These are phyloP conservation scores for Ormyrus pomaceus DNA, from an alignment of 2,888 invertebrate species.

Conservation along the genomic window DNA sequence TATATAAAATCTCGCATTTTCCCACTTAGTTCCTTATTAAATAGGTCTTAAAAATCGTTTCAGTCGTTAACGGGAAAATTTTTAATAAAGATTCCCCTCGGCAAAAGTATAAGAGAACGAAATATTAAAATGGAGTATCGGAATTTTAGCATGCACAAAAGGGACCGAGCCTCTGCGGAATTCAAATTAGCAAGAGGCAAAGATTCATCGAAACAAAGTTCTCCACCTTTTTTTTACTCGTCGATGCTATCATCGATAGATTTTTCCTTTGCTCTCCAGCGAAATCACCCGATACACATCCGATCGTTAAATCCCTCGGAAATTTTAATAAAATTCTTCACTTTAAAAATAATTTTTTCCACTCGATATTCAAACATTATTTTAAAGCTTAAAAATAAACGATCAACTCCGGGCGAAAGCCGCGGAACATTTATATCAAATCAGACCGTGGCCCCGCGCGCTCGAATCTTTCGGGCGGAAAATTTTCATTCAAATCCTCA, in stretches of 20 bases:
- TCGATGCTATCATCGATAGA: neutral
- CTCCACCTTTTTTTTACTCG: constrained; percentile 9
- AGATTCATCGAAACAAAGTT: constrained; percentile 47
- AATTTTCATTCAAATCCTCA: too few relatives aligned
- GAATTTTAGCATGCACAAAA: constrained; percentile 36
- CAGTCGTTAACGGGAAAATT: constrained; percentile 38
- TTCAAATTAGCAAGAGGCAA: constrained; percentile 40
- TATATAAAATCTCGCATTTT: neutral
- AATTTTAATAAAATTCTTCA: too few relatives aligned
- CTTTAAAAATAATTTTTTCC: too few relatives aligned
- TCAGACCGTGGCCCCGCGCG: too few relatives aligned
- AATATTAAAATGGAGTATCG: constrained; percentile 30
- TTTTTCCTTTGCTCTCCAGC: constrained; percentile 13
- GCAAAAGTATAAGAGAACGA: constrained; percentile 5
- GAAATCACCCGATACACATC: neutral
- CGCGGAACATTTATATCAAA: too few relatives aligned
- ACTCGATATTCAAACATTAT: too few relatives aligned
- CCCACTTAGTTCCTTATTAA: neutral
- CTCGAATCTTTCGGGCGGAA: too few relatives aligned
- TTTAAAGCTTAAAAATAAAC: too few relatives aligned
- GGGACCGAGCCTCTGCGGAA: constrained; percentile 18
- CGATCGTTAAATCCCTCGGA: neutral
- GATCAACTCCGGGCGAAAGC: too few relatives aligned
- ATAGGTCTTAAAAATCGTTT: constrained; percentile 10
- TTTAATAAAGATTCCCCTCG: constrained; percentile 37